phyloP scores from a whole-genome alignment of 1,140 invertebrate genomes.

The Cardiocondyla obscurior region DNA sequence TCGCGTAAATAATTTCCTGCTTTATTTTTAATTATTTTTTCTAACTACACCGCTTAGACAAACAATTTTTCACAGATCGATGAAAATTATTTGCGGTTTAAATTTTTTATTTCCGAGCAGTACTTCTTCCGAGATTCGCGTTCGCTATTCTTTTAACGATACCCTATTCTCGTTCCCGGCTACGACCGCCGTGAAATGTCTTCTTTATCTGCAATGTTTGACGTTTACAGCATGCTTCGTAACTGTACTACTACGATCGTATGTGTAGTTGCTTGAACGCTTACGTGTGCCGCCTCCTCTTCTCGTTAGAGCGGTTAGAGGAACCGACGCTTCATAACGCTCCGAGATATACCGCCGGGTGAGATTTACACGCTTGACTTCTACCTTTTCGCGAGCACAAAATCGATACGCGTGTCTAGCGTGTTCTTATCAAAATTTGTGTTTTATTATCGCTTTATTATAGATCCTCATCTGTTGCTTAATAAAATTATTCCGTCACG shows the following conservation, averaged over 20 bases:
- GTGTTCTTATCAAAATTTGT: conserved; percentile 56
- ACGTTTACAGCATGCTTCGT: conserved; percentile 44
- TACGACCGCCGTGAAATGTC: conserved; percentile 4
- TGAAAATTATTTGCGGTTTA: background rate
- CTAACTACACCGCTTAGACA: background rate
- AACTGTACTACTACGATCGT: background rate
- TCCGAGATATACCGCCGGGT: conserved; percentile 66
- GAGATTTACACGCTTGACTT: conserved; percentile 64
- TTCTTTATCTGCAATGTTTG: conserved; percentile 59
- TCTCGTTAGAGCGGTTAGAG: no score
- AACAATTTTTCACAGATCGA: background rate
- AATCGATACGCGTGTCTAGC: conserved; percentile 45
- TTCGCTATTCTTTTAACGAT: conserved; percentile 32
- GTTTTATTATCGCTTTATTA: conserved; percentile 11
- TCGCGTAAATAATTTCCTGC: background rate
- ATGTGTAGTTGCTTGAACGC: background rate
- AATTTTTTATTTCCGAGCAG: background rate
- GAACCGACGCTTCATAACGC: conserved; percentile 18
- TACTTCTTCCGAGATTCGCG: conserved; percentile 5
- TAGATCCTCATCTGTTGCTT: background rate
- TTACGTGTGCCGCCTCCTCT: conserved; percentile 38
- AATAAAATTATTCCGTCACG: background rate
- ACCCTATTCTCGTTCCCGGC: background rate
- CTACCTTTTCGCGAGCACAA: conserved; percentile 38
- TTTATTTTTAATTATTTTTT: background rate